Percentiles rank a stretch among this genome's conserved stretches.
Conservation (phyloP, 2,113 vertebrate genomes). For the Noctilio leporinus region DNA sequence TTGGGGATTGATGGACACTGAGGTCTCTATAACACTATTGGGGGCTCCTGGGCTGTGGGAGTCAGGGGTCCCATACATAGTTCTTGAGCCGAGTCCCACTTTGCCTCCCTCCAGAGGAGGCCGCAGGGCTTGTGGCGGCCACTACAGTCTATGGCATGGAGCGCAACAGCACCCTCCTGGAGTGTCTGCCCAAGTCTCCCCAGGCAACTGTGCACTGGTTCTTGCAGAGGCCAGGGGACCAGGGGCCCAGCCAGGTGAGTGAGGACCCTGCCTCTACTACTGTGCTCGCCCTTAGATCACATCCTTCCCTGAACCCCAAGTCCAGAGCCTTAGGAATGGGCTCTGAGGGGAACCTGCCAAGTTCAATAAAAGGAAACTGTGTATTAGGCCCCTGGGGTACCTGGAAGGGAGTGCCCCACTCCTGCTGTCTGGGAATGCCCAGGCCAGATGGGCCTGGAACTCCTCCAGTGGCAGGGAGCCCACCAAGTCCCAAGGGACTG, state of each 20-base stretch:
- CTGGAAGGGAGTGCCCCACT: not conserved
- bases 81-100: not conserved
- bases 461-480: not conserved
- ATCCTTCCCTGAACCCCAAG: not conserved
- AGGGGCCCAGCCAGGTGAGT: slow-evolving; percentile 87
- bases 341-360: not conserved
- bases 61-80: not conserved
- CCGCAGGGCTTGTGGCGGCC: slow-evolving; percentile 79
- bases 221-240: slow-evolving; percentile 80
- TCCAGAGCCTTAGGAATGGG: not conserved
- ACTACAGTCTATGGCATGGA: slow-evolving; percentile 87
- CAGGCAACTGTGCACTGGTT: slow-evolving; percentile 91
- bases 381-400: not conserved
- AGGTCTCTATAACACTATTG: not conserved
- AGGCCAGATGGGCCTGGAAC: not conserved
- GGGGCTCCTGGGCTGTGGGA: not conserved
- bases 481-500: not conserved
- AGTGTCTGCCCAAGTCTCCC: slow-evolving; percentile 90
- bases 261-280: not conserved
- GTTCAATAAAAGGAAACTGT: not conserved
- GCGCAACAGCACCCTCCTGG: slow-evolving; percentile 94
- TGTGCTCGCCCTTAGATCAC: not conserved
- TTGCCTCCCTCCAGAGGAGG: slow-evolving; percentile 76
- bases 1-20: not conserved
- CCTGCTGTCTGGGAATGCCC: not conserved